Percentiles rank a stretch among this genome's conserved stretches.
phyloP scores from a whole-genome alignment of 2,797 vertebrate genomes.

The Champsocephalus esox region DNA sequence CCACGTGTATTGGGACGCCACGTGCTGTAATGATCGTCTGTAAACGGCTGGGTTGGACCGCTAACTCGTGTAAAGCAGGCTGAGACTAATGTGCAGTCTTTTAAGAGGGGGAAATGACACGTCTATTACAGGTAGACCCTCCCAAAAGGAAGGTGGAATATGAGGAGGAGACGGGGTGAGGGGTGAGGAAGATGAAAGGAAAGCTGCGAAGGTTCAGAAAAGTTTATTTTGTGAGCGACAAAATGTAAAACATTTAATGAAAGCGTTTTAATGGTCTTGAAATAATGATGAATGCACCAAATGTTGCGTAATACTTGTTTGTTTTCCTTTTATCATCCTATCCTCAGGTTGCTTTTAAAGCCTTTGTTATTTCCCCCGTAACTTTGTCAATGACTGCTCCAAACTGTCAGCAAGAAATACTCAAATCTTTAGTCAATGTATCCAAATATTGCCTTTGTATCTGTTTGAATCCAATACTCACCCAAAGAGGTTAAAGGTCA shows the following conservation, averaged over 20 bases:
- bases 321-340: not conserved
- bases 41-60: constrained; percentile 88
- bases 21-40: constrained; percentile 90
- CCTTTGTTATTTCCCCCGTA: not conserved
- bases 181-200: constrained; percentile 80
- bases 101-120: constrained; percentile 71
- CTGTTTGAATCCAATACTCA: too few species aligned
- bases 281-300: not conserved
- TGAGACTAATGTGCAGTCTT: constrained; percentile 73
- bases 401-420: not conserved
- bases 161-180: constrained; percentile 1
- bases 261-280: not conserved
- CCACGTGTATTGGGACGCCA: constrained; percentile 87
- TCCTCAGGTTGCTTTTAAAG: rapidly evolving
- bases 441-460: not conserved
- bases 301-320: not conserved
- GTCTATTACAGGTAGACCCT: constrained; percentile 62
- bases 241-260: constrained; percentile 3
- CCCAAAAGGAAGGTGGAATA: constrained; percentile 22
- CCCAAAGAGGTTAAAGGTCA: too few species aligned
- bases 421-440: not conserved
- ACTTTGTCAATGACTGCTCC: not conserved
- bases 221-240: not conserved
- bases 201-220: constrained; percentile 27
- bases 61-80: constrained; percentile 91